Percentiles rank a stretch among this genome's conserved stretches.
These are phyloP conservation scores for Cerceris ruficornis DNA, from an alignment of 2,888 invertebrate species.

Conservation along the genomic window DNA sequence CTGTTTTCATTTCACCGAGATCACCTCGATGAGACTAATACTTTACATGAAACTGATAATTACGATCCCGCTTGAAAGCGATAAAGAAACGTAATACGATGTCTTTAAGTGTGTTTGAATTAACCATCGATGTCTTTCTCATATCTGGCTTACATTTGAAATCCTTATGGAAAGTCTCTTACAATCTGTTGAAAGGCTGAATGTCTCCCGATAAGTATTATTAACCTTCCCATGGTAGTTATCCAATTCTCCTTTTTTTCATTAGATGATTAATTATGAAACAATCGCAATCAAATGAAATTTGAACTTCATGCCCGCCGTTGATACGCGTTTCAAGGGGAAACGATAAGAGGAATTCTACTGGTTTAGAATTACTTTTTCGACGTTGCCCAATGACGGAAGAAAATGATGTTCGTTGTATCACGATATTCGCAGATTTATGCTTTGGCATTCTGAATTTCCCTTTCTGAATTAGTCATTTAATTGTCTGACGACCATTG, in stretches of 20 bases:
- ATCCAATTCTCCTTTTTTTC: slow-evolving; percentile 6
- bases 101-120: slow-evolving; percentile 49
- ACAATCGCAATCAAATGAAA: slow-evolving; percentile 8
- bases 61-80: slow-evolving; percentile 16
- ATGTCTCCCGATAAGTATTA: slow-evolving; percentile 22
- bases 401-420: not conserved
- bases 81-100: not conserved
- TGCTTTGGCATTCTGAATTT: slow-evolving; percentile 7
- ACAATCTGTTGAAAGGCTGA: slow-evolving; percentile 31
- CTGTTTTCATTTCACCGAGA: slow-evolving; percentile 27
- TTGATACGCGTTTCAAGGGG: too few species aligned
- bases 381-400: not conserved
- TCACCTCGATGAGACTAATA: slow-evolving; percentile 28
- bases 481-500: not conserved
- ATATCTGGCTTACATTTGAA: slow-evolving; percentile 41
- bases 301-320: not conserved
- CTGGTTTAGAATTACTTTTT: too few species aligned
- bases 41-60: slow-evolving; percentile 30
- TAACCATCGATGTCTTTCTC: slow-evolving; percentile 45
- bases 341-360: too few species aligned
- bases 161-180: slow-evolving; percentile 5
- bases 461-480: not conserved
- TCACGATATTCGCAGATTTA: not conserved
- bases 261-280: slow-evolving; percentile 16
- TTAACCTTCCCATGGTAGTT: slow-evolving; percentile 37